Evolutionary conservation across 1,140 invertebrate genomes (phyloP).

Genomic region (Ooceraea biroi): DNA sequence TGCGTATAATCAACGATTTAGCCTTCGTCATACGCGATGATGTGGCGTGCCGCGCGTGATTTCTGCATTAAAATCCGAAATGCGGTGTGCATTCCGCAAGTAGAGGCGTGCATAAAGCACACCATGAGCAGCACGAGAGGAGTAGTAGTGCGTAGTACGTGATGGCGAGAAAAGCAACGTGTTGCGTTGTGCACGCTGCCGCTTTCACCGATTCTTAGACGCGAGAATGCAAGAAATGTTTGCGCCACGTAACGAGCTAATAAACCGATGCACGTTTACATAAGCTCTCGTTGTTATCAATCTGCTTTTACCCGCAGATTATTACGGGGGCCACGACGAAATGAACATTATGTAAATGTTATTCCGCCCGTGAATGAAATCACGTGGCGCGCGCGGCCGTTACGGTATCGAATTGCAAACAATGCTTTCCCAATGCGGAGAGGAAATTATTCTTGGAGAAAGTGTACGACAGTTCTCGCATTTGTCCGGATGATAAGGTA

Average conservation of each 20-base stretch:
- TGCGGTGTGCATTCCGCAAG: slow-evolving; percentile 29
- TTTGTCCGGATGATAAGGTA: slow-evolving; percentile 4
- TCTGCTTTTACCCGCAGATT: background rate
- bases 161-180: no score
- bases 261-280: slow-evolving; percentile 51
- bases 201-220: slow-evolving; percentile 66
- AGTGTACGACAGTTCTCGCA: slow-evolving; percentile 37
- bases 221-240: slow-evolving; percentile 27
- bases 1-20: slow-evolving; percentile 42
- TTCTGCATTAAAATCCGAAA: slow-evolving; percentile 45
- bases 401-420: slow-evolving; percentile 42
- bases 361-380: slow-evolving; percentile 48
- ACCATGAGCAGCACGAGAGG: background rate
- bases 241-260: slow-evolving; percentile 56
- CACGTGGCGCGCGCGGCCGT: slow-evolving; percentile 22
- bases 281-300: slow-evolving; percentile 56
- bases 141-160: no score
- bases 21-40: slow-evolving; percentile 49
- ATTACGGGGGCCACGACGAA: background rate
- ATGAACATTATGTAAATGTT: slow-evolving; percentile 27
- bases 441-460: background rate
- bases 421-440: slow-evolving; percentile 9
- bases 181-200: no score
- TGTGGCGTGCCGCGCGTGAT: slow-evolving; percentile 24
- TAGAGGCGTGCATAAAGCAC: slow-evolving; percentile 1